Conservation (phyloP, 2,113 vertebrate species). For the Grammomys surdaster region DNA sequence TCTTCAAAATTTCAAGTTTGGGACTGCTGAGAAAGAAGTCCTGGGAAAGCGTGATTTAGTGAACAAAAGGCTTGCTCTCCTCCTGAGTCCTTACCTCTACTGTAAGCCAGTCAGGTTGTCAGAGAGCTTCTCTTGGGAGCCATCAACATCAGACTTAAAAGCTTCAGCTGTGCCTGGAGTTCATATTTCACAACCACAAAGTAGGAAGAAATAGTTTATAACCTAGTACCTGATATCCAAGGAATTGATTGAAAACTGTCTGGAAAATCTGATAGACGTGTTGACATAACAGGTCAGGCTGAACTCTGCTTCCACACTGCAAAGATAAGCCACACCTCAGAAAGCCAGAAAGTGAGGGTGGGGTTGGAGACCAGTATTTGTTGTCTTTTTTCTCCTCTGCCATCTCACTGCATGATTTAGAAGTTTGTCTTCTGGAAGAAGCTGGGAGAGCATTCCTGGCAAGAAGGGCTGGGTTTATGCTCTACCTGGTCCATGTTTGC, state of each 20-base stretch:
- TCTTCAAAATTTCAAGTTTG: background rate
- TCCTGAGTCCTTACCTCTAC: background rate
- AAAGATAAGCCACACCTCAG: background rate
- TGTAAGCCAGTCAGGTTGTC: background rate
- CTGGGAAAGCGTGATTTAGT: background rate
- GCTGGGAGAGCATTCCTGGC: background rate
- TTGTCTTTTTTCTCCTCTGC: background rate
- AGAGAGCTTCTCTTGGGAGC: constrained; percentile 46
- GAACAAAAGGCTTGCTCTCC: background rate
- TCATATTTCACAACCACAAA: constrained; percentile 70
- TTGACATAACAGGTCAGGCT: background rate
- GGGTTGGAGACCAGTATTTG: rapidly evolving
- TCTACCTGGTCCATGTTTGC: background rate
- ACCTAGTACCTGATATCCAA: constrained; percentile 64
- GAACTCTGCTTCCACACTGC: background rate
- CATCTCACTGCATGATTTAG: background rate
- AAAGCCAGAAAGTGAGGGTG: background rate
- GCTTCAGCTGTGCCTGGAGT: constrained; percentile 54
- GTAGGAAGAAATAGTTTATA: constrained; percentile 62
- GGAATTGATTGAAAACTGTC: constrained; percentile 61
- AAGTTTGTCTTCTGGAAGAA: background rate
- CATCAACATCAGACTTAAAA: constrained; percentile 57
- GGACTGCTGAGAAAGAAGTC: background rate
- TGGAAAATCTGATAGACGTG: constrained; percentile 42
- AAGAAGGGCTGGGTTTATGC: background rate